These are phyloP conservation scores for Cactoblastis cactorum DNA, from an alignment of 2,888 invertebrate species.

Conservation along the genomic window DNA sequence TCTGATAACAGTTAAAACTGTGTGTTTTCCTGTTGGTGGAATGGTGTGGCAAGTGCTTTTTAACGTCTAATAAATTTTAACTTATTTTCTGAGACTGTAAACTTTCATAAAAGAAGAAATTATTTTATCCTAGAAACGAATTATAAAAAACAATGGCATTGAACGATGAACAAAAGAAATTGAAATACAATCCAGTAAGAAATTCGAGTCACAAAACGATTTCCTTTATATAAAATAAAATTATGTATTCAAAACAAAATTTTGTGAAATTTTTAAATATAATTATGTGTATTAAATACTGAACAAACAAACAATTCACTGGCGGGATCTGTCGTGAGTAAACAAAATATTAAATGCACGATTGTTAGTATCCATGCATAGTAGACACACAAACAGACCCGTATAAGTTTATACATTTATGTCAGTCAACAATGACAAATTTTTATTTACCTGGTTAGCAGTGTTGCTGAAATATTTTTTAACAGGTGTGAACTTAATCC, in stretches of 20 bases:
- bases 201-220: background rate
- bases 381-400: conserved; percentile 6
- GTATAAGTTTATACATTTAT: no score
- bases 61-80: background rate
- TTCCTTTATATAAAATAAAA: background rate
- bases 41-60: background rate
- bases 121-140: no score
- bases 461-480: no score
- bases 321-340: background rate
- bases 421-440: no score
- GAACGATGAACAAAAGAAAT: no score
- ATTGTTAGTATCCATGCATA: conserved; percentile 3
- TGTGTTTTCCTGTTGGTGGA: background rate
- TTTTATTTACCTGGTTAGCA: no score
- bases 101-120: no score
- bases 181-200: background rate
- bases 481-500: no score
- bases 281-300: conserved; percentile 4
- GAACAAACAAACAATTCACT: conserved; percentile 1
- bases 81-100: no score
- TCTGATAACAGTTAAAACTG: conserved; percentile 4
- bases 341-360: conserved; percentile 11
- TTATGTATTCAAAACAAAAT: background rate
- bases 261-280: background rate
- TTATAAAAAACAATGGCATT: no score